A percentile compares a stretch with the other conserved stretches of the same genome.
These are phyloP conservation scores for Sinella curviseta DNA, from an alignment of 1,140 invertebrate species.

Conservation along the genomic window DNA sequence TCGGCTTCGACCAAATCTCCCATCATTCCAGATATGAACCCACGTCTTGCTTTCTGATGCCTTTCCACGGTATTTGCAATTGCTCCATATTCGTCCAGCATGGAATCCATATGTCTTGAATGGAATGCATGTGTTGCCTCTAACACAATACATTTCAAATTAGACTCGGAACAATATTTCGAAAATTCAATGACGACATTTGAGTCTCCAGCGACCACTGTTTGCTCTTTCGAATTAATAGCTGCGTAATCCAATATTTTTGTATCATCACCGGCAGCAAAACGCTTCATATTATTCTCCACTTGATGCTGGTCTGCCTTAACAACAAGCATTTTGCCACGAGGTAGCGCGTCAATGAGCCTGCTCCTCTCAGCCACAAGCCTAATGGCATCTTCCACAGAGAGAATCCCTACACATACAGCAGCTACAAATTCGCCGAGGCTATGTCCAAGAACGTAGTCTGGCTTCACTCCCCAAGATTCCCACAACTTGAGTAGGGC, in stretches of 20 bases:
- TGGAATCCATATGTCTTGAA: conserved; percentile 1
- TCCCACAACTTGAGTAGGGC: not conserved
- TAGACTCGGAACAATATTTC: not conserved
- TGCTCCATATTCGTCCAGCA: not conserved
- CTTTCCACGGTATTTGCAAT: not conserved
- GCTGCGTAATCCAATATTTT: not conserved
- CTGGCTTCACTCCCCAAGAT: not conserved
- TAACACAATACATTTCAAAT: not conserved
- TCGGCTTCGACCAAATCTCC: not conserved
- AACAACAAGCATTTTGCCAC: conserved; percentile 8
- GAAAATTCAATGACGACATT: not conserved
- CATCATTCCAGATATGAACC: not conserved
- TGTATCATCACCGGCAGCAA: not conserved
- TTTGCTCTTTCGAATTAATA: conserved; percentile 3
- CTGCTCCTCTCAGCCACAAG: not conserved
- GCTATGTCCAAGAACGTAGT: not conserved
- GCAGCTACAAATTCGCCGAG: not conserved
- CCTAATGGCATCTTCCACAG: not conserved
- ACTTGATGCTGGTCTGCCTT: not conserved
- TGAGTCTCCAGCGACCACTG: not conserved
- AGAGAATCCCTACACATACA: not conserved
- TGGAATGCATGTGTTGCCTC: conserved; percentile 1
- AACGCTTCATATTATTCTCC: not conserved
- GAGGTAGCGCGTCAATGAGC: not conserved
- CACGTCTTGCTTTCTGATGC: too few relatives aligned